Conservation (phyloP, 2,113 vertebrate genomes). For the Psittacus erithacus region DNA sequence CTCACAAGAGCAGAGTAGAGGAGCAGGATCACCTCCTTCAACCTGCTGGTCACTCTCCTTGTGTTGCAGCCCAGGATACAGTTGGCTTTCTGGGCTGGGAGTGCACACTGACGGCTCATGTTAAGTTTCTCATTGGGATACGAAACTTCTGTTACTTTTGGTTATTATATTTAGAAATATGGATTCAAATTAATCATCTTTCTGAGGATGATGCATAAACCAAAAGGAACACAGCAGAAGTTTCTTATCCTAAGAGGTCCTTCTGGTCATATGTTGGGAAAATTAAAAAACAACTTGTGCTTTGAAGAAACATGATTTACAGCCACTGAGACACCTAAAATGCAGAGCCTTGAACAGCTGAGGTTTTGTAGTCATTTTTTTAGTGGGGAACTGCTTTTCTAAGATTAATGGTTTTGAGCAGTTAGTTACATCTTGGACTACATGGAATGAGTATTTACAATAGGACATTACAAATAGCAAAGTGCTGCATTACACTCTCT, state of each 20-base stretch:
- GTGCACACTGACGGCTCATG: no score
- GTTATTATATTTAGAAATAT: neutral
- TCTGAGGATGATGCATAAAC: neutral
- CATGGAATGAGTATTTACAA: neutral
- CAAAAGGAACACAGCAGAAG: neutral
- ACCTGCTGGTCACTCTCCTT: no score
- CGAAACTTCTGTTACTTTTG: neutral
- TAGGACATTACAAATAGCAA: neutral
- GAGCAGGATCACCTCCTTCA: no score
- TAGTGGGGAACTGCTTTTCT: neutral
- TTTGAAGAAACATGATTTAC: neutral
- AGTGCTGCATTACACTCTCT: fast-evolving
- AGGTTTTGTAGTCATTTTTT: neutral
- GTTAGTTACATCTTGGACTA: neutral
- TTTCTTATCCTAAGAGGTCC: neutral
- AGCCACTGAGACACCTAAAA: neutral
- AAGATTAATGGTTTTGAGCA: neutral
- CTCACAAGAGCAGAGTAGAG: no score
- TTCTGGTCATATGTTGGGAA: neutral
- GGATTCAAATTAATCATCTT: neutral
- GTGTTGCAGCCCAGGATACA: no score
- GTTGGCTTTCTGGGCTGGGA: no score
- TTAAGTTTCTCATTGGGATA: no score
- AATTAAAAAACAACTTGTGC: neutral
- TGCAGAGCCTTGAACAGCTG: neutral